A percentile compares a stretch with the other conserved stretches of the same genome.
Conservation (phyloP, 2,797 vertebrate species). For the Lepus oiostolus region DNA sequence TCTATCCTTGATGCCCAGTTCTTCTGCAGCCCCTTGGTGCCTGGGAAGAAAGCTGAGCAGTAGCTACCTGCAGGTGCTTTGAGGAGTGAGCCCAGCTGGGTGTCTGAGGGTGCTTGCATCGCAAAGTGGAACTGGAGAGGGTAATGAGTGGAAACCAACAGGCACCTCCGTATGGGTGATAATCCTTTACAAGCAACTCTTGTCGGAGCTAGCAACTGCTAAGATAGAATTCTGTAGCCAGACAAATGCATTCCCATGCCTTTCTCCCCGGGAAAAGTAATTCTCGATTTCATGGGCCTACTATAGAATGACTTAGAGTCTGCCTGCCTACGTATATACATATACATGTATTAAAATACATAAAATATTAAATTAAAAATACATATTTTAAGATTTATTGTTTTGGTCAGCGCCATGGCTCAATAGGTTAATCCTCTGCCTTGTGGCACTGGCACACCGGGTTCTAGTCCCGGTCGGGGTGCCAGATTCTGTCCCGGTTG, state of each 20-base stretch:
- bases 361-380: no score
- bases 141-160: neutral
- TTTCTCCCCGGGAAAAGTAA: constrained; percentile 25
- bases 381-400: no score
- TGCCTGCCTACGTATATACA: no score
- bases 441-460: no score
- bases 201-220: neutral
- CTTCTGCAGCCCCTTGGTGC: neutral
- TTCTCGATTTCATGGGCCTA: constrained; percentile 36
- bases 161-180: no score
- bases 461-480: no score
- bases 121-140: fast-evolving
- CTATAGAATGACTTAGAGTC: constrained; percentile 45
- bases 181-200: neutral
- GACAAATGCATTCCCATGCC: neutral
- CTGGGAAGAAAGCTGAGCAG: no score
- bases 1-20: neutral
- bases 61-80: neutral
- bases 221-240: neutral
- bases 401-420: no score
- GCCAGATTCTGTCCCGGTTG: no score
- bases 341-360: no score
- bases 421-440: no score
- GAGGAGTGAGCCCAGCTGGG: neutral
- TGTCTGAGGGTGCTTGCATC: neutral